These are phyloP conservation scores for Clitarchus hookeri DNA, from an alignment of 2,888 invertebrate species.

Conservation along the genomic window DNA sequence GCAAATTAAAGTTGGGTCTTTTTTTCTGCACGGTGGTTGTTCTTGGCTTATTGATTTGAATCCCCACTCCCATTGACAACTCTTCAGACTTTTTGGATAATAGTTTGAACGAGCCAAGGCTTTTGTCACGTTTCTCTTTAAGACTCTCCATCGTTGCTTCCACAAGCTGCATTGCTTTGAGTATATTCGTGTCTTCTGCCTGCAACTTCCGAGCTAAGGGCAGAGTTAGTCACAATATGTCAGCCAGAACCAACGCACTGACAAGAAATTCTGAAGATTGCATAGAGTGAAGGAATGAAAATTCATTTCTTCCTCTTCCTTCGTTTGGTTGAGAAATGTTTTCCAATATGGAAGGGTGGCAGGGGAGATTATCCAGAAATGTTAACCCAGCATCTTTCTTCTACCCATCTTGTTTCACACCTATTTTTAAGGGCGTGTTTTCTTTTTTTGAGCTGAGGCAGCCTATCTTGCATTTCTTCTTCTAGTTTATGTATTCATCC, in stretches of 20 bases:
- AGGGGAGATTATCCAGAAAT: not conserved
- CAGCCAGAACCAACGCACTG: conserved; percentile 12
- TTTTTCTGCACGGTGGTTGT: not conserved
- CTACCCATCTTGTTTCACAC: conserved; percentile 23
- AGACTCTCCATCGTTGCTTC: not conserved
- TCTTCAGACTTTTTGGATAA: not conserved
- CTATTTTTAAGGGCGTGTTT: not conserved
- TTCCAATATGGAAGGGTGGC: too few species aligned
- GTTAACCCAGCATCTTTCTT: not conserved
- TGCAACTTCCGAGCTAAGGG: conserved; percentile 6
- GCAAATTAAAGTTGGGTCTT: not conserved
- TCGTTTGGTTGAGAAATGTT: not conserved
- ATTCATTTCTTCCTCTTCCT: conserved; percentile 16
- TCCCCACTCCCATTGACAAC: not conserved
- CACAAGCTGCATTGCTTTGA: not conserved
- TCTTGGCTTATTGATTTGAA: not conserved
- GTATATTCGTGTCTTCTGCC: not conserved
- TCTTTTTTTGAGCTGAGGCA: not conserved
- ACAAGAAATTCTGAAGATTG: too few species aligned
- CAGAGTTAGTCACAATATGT: not conserved
- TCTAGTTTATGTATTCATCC: not conserved
- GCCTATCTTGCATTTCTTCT: too few species aligned
- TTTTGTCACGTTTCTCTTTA: not conserved
- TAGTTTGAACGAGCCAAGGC: not conserved
- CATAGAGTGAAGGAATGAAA: conserved; percentile 18